Evolutionary conservation across 2,113 vertebrate species (phyloP).

Genomic region (Trachemys scripta): DNA sequence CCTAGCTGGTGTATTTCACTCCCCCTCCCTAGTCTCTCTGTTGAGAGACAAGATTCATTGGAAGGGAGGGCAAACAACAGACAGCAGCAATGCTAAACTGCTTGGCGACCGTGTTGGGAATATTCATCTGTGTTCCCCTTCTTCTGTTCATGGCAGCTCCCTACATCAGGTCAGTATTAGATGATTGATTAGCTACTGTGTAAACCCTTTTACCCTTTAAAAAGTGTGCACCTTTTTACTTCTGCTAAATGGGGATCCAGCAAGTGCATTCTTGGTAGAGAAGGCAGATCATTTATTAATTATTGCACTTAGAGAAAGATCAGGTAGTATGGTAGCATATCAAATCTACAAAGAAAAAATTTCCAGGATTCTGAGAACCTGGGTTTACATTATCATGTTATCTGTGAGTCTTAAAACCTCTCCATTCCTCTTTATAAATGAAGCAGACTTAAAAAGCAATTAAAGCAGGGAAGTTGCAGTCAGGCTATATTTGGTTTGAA

Average conservation of each 20-base stretch:
- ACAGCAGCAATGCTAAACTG: slow-evolving; percentile 57
- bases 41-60: background rate
- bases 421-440: background rate
- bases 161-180: slow-evolving; percentile 85
- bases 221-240: background rate
- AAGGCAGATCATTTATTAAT: background rate
- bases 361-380: background rate
- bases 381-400: background rate
- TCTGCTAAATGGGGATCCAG: background rate
- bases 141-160: slow-evolving; percentile 81
- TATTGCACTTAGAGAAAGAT: background rate
- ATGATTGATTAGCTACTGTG: background rate
- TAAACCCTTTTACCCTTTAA: background rate
- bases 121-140: slow-evolving; percentile 77
- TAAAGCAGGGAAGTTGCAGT: background rate
- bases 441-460: background rate
- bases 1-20: slow-evolving; percentile 29
- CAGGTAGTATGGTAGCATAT: background rate
- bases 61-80: background rate
- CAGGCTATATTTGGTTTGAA: background rate
- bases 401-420: background rate
- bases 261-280: background rate
- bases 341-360: background rate
- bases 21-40: background rate
- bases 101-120: slow-evolving; percentile 55